Percentiles rank a stretch among this genome's conserved stretches.
These are phyloP conservation scores for Archocentrus centrarchus DNA, from an alignment of 2,113 vertebrate genomes.

Conservation along the genomic window DNA sequence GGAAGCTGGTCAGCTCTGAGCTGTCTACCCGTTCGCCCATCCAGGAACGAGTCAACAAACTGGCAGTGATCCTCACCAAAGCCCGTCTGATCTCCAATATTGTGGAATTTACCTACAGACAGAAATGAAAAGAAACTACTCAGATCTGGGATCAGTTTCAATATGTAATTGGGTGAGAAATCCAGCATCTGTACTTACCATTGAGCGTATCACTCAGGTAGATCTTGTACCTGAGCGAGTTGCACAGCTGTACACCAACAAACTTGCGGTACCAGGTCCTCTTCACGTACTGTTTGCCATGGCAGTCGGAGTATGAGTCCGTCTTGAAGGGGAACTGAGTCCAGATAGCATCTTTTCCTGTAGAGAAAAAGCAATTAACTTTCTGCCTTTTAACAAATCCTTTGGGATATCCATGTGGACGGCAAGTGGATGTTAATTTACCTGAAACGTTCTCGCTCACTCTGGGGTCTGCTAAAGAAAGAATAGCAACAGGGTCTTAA, in stretches of 20 bases:
- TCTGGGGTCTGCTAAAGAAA: constrained; percentile 88
- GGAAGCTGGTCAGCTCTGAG: constrained; percentile 85
- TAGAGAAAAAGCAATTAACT: background rate
- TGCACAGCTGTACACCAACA: constrained; percentile 95
- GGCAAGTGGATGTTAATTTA: constrained; percentile 64
- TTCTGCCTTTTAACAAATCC: background rate
- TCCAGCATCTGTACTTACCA: constrained; percentile 79
- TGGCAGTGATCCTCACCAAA: constrained; percentile 98
- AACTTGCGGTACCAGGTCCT: constrained; percentile 99
- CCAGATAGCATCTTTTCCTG: constrained; percentile 97
- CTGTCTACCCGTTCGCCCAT: constrained; percentile 91
- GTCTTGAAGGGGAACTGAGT: constrained; percentile 92
- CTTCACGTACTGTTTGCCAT: constrained; percentile 93
- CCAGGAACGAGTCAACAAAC: constrained; percentile 97
- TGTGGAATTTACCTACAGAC: constrained; percentile 90
- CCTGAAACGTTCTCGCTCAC: constrained; percentile 93
- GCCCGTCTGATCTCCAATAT: constrained; percentile 95
- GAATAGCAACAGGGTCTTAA: constrained; percentile 4
- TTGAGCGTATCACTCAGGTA: constrained; percentile 94
- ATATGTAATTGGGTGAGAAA: background rate
- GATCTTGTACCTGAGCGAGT: constrained; percentile 97
- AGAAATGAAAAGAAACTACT: background rate
- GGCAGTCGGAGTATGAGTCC: constrained; percentile 92
- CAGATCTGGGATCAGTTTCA: background rate
- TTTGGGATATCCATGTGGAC: background rate